phyloP scores from a whole-genome alignment of 2,113 vertebrate species.

The Ammospiza nelsoni region DNA sequence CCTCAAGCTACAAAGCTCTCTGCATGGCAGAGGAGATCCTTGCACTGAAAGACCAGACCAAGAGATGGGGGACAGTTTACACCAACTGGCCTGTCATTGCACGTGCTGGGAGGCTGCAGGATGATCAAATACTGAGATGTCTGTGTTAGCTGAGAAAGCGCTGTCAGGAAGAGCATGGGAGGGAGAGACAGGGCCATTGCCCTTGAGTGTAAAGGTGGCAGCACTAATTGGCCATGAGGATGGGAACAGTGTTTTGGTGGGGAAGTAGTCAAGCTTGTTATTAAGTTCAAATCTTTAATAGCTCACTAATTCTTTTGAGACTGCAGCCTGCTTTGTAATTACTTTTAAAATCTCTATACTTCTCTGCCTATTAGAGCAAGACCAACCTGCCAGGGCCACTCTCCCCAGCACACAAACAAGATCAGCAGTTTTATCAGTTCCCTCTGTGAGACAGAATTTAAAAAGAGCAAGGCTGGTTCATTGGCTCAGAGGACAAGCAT shows the following conservation, averaged over 20 bases:
- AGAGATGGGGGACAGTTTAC: not conserved
- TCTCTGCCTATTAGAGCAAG: constrained; percentile 28
- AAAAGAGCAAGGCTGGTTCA: not conserved
- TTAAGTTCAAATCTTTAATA: constrained; percentile 53
- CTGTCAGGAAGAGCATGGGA: not conserved
- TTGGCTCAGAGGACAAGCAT: not conserved
- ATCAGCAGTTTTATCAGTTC: constrained; percentile 7
- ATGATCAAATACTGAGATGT: not conserved
- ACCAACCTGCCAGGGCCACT: not conserved
- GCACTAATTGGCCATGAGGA: constrained; percentile 32
- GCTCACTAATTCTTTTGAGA: constrained; percentile 39
- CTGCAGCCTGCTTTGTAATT: constrained; percentile 36
- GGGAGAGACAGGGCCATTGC: constrained; percentile 5
- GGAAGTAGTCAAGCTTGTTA: constrained; percentile 46
- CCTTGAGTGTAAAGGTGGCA: not conserved
- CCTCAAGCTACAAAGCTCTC: not conserved
- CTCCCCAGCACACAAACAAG: not conserved
- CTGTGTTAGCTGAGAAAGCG: not conserved
- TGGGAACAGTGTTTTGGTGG: constrained; percentile 3
- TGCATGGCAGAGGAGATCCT: rapidly evolving
- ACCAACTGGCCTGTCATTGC: not conserved
- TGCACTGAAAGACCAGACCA: not conserved
- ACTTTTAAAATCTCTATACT: constrained; percentile 11
- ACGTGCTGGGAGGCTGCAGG: not conserved
- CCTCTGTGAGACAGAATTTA: not conserved